Evolutionary conservation across 2,888 invertebrate genomes (phyloP).

Genomic region (Sarcophaga rosellei): DNA sequence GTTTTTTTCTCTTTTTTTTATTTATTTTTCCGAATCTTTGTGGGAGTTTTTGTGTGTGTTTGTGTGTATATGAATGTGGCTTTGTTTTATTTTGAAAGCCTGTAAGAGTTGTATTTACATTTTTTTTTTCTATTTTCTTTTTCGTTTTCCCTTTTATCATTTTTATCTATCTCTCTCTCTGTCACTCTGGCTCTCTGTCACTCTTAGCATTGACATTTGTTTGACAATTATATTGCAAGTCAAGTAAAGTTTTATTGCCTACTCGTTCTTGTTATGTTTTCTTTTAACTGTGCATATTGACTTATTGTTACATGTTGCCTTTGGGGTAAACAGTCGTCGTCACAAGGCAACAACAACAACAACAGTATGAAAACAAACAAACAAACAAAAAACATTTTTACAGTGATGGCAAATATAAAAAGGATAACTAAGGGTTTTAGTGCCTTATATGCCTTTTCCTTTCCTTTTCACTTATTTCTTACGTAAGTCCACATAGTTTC

Average conservation of each 20-base stretch:
- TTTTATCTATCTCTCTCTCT: not conserved
- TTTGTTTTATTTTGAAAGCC: not conserved
- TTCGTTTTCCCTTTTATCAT: slow-evolving; percentile 13
- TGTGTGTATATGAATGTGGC: not conserved
- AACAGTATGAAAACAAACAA: not conserved
- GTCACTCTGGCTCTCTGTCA: not conserved
- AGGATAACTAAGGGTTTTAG: too few species aligned
- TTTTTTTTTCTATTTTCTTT: slow-evolving; percentile 1
- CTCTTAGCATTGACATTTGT: slow-evolving; percentile 69
- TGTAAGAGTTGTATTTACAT: not conserved
- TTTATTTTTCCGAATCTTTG: not conserved
- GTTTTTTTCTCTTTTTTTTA: not conserved
- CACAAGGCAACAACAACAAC: not conserved
- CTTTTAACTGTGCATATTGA: slow-evolving; percentile 50
- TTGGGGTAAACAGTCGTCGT: slow-evolving; percentile 22
- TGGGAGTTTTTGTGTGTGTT: not conserved
- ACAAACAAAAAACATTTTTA: not conserved
- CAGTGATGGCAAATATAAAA: too few species aligned
- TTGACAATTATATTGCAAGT: slow-evolving; percentile 76
- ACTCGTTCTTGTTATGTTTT: not conserved
- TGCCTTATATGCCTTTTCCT: too few species aligned
- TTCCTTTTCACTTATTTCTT: too few species aligned
- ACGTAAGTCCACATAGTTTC: too few species aligned
- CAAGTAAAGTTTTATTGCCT: slow-evolving; percentile 44
- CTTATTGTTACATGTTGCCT: slow-evolving; percentile 64